Evolutionary conservation across 2,888 invertebrate species (phyloP), one percentile per base, ranked within the genome.

Genomic region (Tholera decimalis): DNA sequence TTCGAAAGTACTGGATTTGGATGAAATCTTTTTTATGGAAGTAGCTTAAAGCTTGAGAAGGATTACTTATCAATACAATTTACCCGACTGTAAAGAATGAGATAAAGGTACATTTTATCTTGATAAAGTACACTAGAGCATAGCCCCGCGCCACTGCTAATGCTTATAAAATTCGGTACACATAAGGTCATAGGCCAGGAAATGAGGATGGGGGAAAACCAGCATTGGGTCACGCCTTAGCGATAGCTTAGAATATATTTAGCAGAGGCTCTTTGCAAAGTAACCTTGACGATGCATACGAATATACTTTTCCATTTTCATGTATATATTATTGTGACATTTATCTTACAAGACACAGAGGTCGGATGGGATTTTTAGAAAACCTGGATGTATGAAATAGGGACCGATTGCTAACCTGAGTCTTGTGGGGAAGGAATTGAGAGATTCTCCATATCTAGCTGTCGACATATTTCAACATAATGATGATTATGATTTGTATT

Each of bases 161-260:
- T 3, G 5, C 4, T 57, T 5, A 20, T 64, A 11, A 11, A 20
- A 11, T 47, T 37, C 26, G 3, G 24, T 22, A 5, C 11, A n/a
- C 39, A 28, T 39, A 71, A 71, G 26, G 37, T 60, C 71, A 26
- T 22, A 46, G 4, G 39, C 22, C 26, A 71, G 33, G 26, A 47
- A 71, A 60, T 39, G 8, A 46, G 2, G 15, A 30, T 26, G n/a
- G 8, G 20, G 46, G 9, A 47, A 47, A 39, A 33, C 18, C 37
- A 47, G 24, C 13, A 5, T 18, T 6, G 1, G 46, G 15, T 53
- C 65, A 44, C 50, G 30, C 35, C 33, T 20, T n/a, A 33, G 33
- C 20, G 22, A 18, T n/a, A 28, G 4, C 20, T 46, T 47, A 51
- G 24, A 51, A 56, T 26, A 51, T 49, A 46, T n/a, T 39, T 20